These are phyloP conservation scores for Lordiphosa andalusiaca DNA, from an alignment of 2,888 invertebrate genomes.

Conservation along the genomic window DNA sequence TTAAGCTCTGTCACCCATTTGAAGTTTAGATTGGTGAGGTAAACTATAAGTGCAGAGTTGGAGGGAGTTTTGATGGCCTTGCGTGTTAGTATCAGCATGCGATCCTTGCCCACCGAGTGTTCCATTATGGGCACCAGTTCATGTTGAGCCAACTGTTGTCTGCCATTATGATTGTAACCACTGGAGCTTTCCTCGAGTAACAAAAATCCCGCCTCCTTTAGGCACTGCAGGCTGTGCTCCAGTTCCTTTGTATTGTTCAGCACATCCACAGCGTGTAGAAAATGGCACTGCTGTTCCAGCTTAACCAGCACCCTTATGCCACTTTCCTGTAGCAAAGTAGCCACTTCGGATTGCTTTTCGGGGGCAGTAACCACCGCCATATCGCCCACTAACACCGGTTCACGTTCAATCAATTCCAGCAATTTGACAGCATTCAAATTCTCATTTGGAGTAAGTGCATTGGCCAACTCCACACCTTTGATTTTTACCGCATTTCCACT, in stretches of 20 bases:
- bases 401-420: conserved; percentile 85
- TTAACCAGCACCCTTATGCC: conserved; percentile 84
- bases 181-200: conserved; percentile 85
- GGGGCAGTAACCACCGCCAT: conserved; percentile 82
- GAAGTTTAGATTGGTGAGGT: conserved; percentile 86
- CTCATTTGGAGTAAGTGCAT: conserved; percentile 82
- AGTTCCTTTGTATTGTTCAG: conserved; percentile 82
- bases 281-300: conserved; percentile 86
- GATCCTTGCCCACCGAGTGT: conserved; percentile 84
- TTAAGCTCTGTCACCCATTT: conserved; percentile 91
- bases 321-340: conserved; percentile 82
- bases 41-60: conserved; percentile 80
- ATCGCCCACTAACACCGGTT: conserved; percentile 88
- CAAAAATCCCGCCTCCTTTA: conserved; percentile 88
- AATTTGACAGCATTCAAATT: conserved; percentile 84
- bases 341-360: conserved; percentile 81
- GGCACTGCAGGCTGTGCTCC: conserved; percentile 82
- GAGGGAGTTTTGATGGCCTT: conserved; percentile 14
- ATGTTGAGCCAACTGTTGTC: conserved; percentile 74
- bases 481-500: conserved; percentile 84
- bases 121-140: conserved; percentile 83
- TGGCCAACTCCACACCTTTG: conserved; percentile 87
- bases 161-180: conserved; percentile 79
- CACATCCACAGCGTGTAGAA: conserved; percentile 86
- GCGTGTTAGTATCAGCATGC: conserved; percentile 83